Percentiles rank a stretch among this genome's conserved stretches.
Conservation (phyloP, 2,797 vertebrate species). For the Falco columbarius region DNA sequence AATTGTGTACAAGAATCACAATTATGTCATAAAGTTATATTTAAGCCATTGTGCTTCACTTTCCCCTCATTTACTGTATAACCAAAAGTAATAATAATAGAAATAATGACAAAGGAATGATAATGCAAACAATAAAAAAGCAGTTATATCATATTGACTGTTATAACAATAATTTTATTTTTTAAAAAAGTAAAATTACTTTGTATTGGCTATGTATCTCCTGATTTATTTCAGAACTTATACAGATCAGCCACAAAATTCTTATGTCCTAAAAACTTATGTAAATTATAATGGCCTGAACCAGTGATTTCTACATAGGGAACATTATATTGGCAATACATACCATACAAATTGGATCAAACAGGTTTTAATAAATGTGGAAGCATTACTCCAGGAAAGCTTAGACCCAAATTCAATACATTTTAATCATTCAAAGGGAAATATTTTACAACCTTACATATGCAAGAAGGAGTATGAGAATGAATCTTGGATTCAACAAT, state of each 20-base stretch:
- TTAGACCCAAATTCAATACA: not conserved
- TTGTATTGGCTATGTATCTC: not conserved
- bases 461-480: not conserved
- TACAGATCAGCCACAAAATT: not conserved
- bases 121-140: not conserved
- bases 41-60: not conserved
- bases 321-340: not conserved
- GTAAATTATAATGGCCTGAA: not conserved
- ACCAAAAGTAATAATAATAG: not conserved
- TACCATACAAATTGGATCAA: not conserved
- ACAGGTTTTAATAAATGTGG: not conserved
- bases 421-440: not conserved
- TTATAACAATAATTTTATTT: not conserved
- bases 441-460: not conserved
- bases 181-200: not conserved
- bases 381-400: not conserved
- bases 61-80: not conserved
- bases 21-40: not conserved
- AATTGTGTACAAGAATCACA: not conserved
- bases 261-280: not conserved
- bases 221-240: not conserved
- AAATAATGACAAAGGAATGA: not conserved
- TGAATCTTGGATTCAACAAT: not conserved
- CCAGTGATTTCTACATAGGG: not conserved
- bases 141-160: not conserved